Percentiles rank a stretch among this genome's conserved stretches.
These are phyloP conservation scores for Fragum sueziense DNA, from an alignment of 2,888 invertebrate genomes.

Conservation along the genomic window DNA sequence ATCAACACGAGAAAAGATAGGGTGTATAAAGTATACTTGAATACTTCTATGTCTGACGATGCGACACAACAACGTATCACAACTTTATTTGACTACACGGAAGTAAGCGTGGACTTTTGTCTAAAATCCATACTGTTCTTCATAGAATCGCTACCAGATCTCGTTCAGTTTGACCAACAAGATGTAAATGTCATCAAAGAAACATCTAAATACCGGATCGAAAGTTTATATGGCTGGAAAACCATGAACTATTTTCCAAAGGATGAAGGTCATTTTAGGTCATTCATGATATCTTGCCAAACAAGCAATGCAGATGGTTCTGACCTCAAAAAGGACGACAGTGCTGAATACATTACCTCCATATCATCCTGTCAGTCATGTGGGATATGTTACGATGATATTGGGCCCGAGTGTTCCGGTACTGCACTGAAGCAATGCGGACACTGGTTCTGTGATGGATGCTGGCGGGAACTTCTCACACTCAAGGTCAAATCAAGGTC, in stretches of 20 bases:
- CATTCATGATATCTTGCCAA: not conserved
- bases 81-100: conserved; percentile 62
- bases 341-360: not conserved
- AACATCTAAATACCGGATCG: not conserved
- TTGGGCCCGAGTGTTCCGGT: conserved; percentile 34
- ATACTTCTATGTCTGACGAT: conserved; percentile 43
- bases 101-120: conserved; percentile 56
- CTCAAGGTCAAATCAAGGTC: conserved; percentile 47
- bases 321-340: not conserved
- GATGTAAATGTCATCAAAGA: too few relatives aligned
- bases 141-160: conserved; percentile 57
- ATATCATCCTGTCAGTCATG: conserved; percentile 32
- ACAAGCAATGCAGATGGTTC: not conserved
- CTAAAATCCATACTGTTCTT: conserved; percentile 54
- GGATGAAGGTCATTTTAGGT: not conserved
- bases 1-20: conserved; percentile 53
- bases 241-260: not conserved
- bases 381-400: conserved; percentile 60
- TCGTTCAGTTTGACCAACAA: too few relatives aligned
- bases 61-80: conserved; percentile 43
- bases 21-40: conserved; percentile 60
- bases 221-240: not conserved
- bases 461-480: conserved; percentile 64
- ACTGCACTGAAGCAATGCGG: conserved; percentile 61
- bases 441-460: conserved; percentile 70